Evolutionary conservation across 35 echinoderm and acorn worm species (phyloP), one percentile per base, ranked within the genome.

Genomic region (Patiria miniata): DNA sequence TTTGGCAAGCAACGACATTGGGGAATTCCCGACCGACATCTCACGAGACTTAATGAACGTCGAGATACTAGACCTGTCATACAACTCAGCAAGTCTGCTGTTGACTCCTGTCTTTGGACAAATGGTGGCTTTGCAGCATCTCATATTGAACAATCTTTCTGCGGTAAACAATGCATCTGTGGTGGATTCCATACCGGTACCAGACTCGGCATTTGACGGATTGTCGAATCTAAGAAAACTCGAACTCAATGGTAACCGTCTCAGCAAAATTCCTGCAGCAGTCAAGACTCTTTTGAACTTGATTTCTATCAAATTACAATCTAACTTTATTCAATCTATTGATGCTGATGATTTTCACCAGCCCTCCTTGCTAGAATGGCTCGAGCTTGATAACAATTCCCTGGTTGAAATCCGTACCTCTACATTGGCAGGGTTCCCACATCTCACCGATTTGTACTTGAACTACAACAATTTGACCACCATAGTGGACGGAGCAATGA

Each of bases 401-500:
- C 34, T 73, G 65, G 65, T 73, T 22, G 65, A 2, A 23, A 32
- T 73, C 21, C 65, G 19, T 12, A 30, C 26, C 26, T 32, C 6
- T 34, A 23, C 26, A 32, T 34, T 73, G 26, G 18, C 65, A 2
- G 14, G 29, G 65, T 23, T 73, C 26, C 65, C 65, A 26, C 65
- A 30, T 5, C 65, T 73, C 21, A 34, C n/a, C 2, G 0, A 0
- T 0, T 73, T 73, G 65, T 8, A 32, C 7, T 34, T 73, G 23
- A 23, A 73, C 65, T 36, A 28, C 34, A 73, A 73, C 65, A 73
- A 30, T 73, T 30, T 73, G 65, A 73, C 65, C 10, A 73, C 65
- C 2, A 30, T 73, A 73, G 65, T 28, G 34, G 65, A 30, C 65
- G 65, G 65, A 16, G 65, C 29, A 2, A 32, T 73, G 7, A 34